A percentile compares a stretch with the other conserved stretches of the same genome.
phyloP scores from a whole-genome alignment of 2,113 vertebrate genomes.

The Cyprinodon tularosa region DNA sequence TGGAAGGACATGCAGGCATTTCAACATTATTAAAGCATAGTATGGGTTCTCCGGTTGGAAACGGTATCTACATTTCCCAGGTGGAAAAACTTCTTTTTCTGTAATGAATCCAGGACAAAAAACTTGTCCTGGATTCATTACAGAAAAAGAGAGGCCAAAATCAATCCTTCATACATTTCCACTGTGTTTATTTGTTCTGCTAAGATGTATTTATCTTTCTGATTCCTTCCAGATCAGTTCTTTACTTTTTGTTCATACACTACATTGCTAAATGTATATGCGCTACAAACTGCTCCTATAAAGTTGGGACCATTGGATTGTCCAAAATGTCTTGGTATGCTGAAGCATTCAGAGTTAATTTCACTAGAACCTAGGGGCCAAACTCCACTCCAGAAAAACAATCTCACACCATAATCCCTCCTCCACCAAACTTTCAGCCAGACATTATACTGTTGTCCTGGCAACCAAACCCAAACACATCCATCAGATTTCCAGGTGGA shows the following conservation, averaged over 20 bases:
- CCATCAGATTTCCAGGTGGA: no score
- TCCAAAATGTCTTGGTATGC: no score
- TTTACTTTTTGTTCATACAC: constrained; percentile 2
- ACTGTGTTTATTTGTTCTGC: constrained; percentile 7
- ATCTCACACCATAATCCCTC: no score
- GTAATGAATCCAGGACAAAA: constrained; percentile 43
- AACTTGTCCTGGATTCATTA: constrained; percentile 41
- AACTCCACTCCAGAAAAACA: no score
- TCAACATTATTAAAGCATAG: constrained; percentile 54
- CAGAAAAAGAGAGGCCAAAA: constrained; percentile 38
- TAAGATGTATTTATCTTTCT: constrained; percentile 44
- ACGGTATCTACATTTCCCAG: constrained; percentile 36
- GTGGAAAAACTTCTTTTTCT: constrained; percentile 31
- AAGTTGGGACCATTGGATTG: no score
- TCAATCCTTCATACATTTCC: constrained; percentile 44
- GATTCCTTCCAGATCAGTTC: constrained; percentile 33
- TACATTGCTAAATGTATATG: no score
- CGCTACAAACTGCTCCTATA: no score
- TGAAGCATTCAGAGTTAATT: no score
- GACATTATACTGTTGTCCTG: no score
- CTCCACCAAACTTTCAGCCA: no score
- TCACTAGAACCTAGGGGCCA: no score
- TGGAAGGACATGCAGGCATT: constrained; percentile 46
- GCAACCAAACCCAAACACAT: no score
- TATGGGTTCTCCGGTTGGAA: constrained; percentile 33